A percentile compares a stretch with the other conserved stretches of the same genome.
Evolutionary conservation across 35 echinoderm and acorn worm species (phyloP).

Genomic region (Ophiothrix spiculata): DNA sequence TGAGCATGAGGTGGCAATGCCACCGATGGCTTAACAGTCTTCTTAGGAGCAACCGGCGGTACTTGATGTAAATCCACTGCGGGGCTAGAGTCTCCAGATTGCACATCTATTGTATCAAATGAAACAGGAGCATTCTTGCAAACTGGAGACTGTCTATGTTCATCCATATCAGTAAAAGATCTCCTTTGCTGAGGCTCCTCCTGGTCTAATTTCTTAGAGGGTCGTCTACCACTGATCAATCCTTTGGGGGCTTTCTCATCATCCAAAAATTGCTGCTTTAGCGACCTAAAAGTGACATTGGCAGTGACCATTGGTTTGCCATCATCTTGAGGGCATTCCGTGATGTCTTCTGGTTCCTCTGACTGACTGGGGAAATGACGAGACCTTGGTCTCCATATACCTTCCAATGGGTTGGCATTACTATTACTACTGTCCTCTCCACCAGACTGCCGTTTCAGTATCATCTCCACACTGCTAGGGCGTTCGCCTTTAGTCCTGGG

Average conservation of each 20-base stretch:
- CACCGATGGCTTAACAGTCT: constrained; percentile 1
- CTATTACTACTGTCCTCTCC: constrained; percentile 46
- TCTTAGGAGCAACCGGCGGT: not conserved
- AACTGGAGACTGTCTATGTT: constrained; percentile 89
- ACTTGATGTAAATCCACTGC: constrained; percentile 11
- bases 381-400: constrained; percentile 85
- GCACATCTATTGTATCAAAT: constrained; percentile 50
- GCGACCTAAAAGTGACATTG: constrained; percentile 71
- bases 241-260: constrained; percentile 47
- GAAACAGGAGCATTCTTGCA: constrained; percentile 55
- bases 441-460: constrained; percentile 52
- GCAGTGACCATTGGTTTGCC: constrained; percentile 45
- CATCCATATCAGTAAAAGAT: constrained; percentile 81
- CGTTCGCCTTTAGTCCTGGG: constrained; percentile 28
- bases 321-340: constrained; percentile 10
- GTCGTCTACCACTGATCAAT: constrained; percentile 65
- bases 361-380: constrained; percentile 48
- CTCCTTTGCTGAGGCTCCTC: constrained; percentile 37
- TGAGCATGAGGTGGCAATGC: constrained; percentile 12
- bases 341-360: constrained; percentile 32
- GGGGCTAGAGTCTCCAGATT: constrained; percentile 5
- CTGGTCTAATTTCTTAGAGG: constrained; percentile 75
- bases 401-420: constrained; percentile 69
- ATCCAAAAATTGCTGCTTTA: constrained; percentile 91
- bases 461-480: constrained; percentile 58